phyloP scores from a whole-genome alignment of 2,888 invertebrate species.

The Marronus borbonicus region DNA sequence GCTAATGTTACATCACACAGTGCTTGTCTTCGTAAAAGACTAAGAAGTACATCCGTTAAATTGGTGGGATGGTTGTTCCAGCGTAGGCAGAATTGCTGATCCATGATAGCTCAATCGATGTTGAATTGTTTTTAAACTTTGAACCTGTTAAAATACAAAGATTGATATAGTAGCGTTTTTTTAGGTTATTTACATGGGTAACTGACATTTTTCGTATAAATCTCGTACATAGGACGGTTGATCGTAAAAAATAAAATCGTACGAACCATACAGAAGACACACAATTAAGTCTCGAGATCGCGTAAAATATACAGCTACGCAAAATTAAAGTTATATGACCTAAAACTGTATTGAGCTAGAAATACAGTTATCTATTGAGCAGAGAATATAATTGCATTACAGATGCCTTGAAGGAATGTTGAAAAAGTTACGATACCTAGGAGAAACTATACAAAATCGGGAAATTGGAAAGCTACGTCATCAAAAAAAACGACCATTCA shows the following conservation, averaged over 20 bases:
- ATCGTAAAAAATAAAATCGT: conserved; percentile 25
- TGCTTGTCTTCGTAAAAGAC: conserved; percentile 89
- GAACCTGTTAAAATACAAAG: conserved; percentile 50
- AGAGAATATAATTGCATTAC: conserved; percentile 52
- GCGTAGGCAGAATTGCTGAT: conserved; percentile 93
- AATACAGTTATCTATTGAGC: conserved; percentile 67
- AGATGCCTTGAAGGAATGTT: conserved; percentile 52
- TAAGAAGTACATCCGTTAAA: conserved; percentile 91
- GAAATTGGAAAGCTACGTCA: conserved; percentile 52
- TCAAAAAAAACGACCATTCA: conserved; percentile 51
- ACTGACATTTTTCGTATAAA: conserved; percentile 37
- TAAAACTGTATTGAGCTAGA: conserved; percentile 70
- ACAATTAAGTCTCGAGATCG: conserved; percentile 48
- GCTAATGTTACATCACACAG: conserved; percentile 95
- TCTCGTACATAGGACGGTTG: background rate
- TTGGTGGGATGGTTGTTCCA: conserved; percentile 96
- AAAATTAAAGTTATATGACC: conserved; percentile 69
- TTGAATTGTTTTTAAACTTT: conserved; percentile 34
- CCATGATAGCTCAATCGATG: conserved; percentile 51
- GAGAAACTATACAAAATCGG: conserved; percentile 38
- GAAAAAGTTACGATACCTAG: background rate
- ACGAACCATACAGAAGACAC: background rate
- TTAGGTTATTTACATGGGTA: conserved; percentile 26
- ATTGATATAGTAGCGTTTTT: conserved; percentile 15
- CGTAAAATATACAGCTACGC: conserved; percentile 57